phyloP scores from a whole-genome alignment of 2,797 vertebrate genomes.

The Leuciscus waleckii region DNA sequence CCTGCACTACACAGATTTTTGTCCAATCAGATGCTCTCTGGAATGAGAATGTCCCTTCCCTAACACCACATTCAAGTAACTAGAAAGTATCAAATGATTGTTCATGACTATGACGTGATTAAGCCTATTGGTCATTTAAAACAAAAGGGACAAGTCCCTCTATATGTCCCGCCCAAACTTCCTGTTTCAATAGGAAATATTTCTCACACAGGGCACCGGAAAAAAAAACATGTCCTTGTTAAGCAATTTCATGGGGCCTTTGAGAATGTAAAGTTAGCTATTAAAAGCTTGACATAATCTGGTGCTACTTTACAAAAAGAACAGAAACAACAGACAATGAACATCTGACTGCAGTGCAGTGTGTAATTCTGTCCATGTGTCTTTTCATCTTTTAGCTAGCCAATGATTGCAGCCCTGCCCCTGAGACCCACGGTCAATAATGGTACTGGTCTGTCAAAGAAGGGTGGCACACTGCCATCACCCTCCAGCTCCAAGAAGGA shows the following conservation, averaged over 20 bases:
- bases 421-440: slow-evolving; percentile 91
- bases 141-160: not conserved
- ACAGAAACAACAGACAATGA: not conserved
- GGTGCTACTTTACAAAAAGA: not conserved
- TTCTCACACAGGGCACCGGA: not conserved
- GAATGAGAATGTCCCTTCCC: not conserved
- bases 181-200: not conserved
- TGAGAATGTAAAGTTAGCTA: not conserved
- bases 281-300: not conserved
- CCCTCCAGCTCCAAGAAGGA: slow-evolving; percentile 93
- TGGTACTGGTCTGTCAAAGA: slow-evolving; percentile 96
- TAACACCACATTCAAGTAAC: not conserved
- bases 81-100: not conserved
- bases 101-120: not conserved
- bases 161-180: not conserved
- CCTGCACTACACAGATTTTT: not conserved
- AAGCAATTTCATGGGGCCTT: not conserved
- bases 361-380: slow-evolving; percentile 34
- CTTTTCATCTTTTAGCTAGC: slow-evolving; percentile 84
- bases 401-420: slow-evolving; percentile 91
- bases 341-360: not conserved
- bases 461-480: slow-evolving; percentile 88
- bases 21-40: not conserved
- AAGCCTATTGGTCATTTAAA: not conserved
- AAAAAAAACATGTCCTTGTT: not conserved